phyloP scores from a whole-genome alignment of 2,797 vertebrate species.

The Eulemur coronatus region DNA sequence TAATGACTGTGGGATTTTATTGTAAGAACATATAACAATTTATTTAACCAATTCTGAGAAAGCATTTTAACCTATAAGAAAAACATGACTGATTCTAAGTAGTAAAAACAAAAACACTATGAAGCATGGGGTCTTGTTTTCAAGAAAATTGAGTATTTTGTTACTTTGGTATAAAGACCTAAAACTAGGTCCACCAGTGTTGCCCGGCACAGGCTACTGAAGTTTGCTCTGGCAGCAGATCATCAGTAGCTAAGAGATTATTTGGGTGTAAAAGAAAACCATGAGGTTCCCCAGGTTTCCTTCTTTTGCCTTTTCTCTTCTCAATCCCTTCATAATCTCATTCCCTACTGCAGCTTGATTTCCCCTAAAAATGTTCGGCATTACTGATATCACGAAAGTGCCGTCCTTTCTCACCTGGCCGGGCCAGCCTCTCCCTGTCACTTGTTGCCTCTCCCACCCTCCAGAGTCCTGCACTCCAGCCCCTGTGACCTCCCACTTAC shows the following conservation, averaged over 20 bases:
- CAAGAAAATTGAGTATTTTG: neutral
- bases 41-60: neutral
- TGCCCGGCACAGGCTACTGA: neutral
- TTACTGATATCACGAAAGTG: neutral
- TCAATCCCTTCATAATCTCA: neutral
- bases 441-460: neutral
- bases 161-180: neutral
- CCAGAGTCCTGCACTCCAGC: neutral
- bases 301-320: neutral
- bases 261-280: neutral
- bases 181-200: neutral
- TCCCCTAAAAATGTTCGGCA: neutral
- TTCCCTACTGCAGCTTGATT: neutral
- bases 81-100: neutral
- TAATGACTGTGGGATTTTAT: neutral
- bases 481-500: neutral
- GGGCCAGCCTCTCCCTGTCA: neutral
- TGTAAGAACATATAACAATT: neutral
- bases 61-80: neutral
- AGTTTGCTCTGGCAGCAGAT: neutral
- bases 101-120: neutral
- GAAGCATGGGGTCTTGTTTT: neutral
- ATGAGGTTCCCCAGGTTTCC: neutral
- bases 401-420: neutral
- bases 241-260: neutral